Base-by-base conservation (phyloP, 2,113 vertebrate species). In the Chlamydotis undulata region DNA sequence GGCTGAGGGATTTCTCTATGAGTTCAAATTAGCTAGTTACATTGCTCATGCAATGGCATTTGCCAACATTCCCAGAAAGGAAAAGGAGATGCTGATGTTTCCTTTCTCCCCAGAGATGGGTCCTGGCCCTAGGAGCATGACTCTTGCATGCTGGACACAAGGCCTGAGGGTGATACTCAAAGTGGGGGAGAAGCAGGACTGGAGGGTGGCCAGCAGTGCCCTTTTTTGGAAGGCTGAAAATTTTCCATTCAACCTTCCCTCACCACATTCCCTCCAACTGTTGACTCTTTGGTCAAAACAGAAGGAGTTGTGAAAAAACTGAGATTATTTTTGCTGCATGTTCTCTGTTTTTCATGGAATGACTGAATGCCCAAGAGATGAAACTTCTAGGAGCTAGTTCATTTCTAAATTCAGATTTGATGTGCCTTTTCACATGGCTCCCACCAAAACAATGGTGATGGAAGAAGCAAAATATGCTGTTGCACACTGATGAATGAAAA, bases 91-190 rank as follows among this genome's bases (percentile, higher is more conserved):
- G 39, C 29, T 1, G 5, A 2, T 50, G 23, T 29, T 89, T 61
- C 3, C 9, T 86, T 80, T 73, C 49, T 50, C 43, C 47, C 12
- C 45, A 82, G 59, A 76, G 19, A 10, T 3, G 11, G 9, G 23
- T 63, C 52, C 24, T 68, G 56, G 64, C 64, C 0, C 1, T 47
- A 7, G 43, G 13, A 92, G 10, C 21, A 8, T 9, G 0, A 0
- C 28, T 76, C 15, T 69, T 69, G 26, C 7, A 4, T 16, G 41
- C 12, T 73, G 37, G 37, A 35, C 28, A 31, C 16, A 2, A 3
- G 26, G 37, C 23, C 26, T 68, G 43, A 75, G 35, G 7, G 8
- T 10, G 9, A 45, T 25, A 2, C 5, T 65, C 43, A 63, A 1
- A 41, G 0, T 87, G 35, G 56, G 71, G 80, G 64, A 71, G 49